Percentiles rank a stretch among this genome's conserved stretches.
phyloP scores from a whole-genome alignment of 2,888 invertebrate species.

The Alsophila aescularia region DNA sequence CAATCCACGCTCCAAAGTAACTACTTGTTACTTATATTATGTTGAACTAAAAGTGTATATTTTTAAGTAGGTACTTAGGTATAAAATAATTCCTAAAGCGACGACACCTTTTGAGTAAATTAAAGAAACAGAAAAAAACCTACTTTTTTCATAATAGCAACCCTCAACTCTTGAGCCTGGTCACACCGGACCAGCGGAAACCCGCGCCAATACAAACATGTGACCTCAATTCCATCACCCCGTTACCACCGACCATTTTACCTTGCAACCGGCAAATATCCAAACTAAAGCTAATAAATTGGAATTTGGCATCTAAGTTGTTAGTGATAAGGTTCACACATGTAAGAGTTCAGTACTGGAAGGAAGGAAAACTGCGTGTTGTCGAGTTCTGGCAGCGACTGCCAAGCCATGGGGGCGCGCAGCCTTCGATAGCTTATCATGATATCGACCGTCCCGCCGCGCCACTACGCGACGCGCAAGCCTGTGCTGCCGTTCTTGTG shows the following conservation, averaged over 20 bases:
- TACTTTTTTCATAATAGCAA: constrained; percentile 3
- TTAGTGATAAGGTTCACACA: neutral
- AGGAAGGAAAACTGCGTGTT: neutral
- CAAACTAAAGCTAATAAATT: neutral
- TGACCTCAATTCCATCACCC: constrained; percentile 71
- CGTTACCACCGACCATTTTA: constrained; percentile 39
- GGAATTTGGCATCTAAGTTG: neutral
- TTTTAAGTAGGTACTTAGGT: too few species aligned
- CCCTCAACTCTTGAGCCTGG: constrained; percentile 29
- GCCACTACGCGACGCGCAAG: neutral
- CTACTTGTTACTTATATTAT: too few species aligned
- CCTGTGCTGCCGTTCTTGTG: constrained; percentile 2
- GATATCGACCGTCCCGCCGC: constrained; percentile 19
- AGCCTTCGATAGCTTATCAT: constrained; percentile 26
- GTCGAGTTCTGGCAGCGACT: constrained; percentile 6
- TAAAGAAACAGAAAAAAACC: neutral
- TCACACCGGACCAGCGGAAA: constrained; percentile 55
- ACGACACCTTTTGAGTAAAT: too few species aligned
- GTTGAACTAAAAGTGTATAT: too few species aligned
- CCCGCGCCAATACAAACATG: constrained; percentile 66
- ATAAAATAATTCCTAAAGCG: too few species aligned
- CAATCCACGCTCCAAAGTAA: too few species aligned
- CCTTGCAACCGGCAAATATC: neutral
- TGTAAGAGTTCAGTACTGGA: neutral
- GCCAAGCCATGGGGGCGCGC: constrained; percentile 30